Evolutionary conservation across 2,797 vertebrate species (phyloP), one percentile per base, ranked within the genome.

Genomic region (Danionella dracula): DNA sequence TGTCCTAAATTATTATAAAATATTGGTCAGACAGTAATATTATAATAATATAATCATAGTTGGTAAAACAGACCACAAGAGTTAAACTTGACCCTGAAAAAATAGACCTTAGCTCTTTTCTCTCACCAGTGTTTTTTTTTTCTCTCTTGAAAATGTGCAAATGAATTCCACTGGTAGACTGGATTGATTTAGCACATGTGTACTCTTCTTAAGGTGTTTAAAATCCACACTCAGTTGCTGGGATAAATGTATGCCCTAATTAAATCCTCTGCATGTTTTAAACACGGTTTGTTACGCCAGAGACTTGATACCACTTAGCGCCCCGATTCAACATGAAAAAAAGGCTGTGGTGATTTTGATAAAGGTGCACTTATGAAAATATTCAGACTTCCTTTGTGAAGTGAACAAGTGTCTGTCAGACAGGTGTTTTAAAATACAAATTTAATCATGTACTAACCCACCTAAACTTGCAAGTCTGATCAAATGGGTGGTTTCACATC

Each of bases 221-320:
- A 85, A 82, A 80, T 84, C 86, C 81, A 82, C 82, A 86, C 82
- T 81, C 41, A 65, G 48, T 83, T 72, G 74, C 77, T 81, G 65
- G 77, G 77, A 73, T 85, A 75, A 82, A 85, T 78, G 66, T 76
- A 79, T 76, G 74, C 77, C 76, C 84, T 85, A 79, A 84, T 86
- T 86, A 86, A 79, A 80, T 72, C 57, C 69, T 65, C 68, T 71
- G 74, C 62, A 68, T 68, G 74, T 53, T 71, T 83, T 79, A 83
- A 83, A 68, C 82, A 82, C 74, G 76, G 81, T 79, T 58, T 77
- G 76, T 67, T 80, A 60, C 61, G 68, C 60, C 58, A 74, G 74
- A 77, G 80, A 84, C 74, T 78, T 79, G 78, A 75, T 86, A 76
- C 82, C 84, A 87, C 83, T 87, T 87, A 88, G 80, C 82, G 83